phyloP scores from a whole-genome alignment of 92 coral and sea anemone species.

The Palythoa grandiflora region DNA sequence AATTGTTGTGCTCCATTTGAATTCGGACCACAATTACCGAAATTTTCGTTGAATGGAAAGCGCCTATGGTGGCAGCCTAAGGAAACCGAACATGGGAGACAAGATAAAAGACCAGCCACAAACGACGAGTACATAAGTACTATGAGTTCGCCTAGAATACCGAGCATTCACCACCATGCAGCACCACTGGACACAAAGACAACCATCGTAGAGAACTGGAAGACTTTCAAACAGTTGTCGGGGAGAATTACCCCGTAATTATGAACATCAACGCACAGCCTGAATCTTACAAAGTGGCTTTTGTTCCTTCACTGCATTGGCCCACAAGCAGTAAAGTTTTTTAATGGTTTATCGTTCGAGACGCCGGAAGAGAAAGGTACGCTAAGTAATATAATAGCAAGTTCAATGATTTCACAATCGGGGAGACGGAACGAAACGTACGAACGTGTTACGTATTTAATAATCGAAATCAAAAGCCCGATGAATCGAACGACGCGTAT shows the following conservation, averaged over 20 bases:
- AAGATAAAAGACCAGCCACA: neutral
- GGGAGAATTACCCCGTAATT: conserved; percentile 40
- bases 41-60: too few relatives aligned
- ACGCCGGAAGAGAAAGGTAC: conserved; percentile 20
- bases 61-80: conserved; percentile 17
- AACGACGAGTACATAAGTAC: neutral
- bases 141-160: too few relatives aligned
- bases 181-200: conserved; percentile 26
- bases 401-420: conserved; percentile 49
- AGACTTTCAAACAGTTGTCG: neutral
- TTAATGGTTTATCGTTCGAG: conserved; percentile 49
- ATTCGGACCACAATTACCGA: too few relatives aligned
- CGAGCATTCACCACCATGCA: conserved; percentile 2
- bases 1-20: too few relatives aligned
- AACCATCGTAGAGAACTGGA: neutral
- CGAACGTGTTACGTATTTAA: conserved; percentile 57
- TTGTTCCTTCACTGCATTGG: conserved; percentile 36
- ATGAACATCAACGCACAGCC: conserved; percentile 23
- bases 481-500: conserved; percentile 33
- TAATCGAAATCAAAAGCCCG: conserved; percentile 26
- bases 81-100: neutral
- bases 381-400: conserved; percentile 24
- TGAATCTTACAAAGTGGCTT: conserved; percentile 41
- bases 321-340: neutral
- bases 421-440: conserved; percentile 50